These are phyloP conservation scores for Lithosia quadra DNA, from an alignment of 2,888 invertebrate genomes.

Conservation along the genomic window DNA sequence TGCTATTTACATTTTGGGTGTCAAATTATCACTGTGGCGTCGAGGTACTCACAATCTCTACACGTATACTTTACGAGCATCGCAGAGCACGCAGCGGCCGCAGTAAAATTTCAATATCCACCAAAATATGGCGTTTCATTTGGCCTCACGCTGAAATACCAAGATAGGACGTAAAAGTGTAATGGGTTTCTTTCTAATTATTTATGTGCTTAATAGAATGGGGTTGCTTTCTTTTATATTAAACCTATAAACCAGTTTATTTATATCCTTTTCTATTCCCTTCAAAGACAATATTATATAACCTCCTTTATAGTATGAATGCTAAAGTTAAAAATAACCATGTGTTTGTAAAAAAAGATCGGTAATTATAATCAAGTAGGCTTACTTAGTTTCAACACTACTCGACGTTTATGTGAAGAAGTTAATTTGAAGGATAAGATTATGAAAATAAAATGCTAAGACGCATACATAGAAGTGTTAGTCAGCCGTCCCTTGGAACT, in stretches of 20 bases:
- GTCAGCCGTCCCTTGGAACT: slow-evolving; percentile 73
- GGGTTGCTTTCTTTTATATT: slow-evolving; percentile 44
- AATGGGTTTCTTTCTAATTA: slow-evolving; percentile 56
- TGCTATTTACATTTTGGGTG: slow-evolving; percentile 44
- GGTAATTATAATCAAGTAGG: slow-evolving; percentile 17
- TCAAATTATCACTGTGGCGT: slow-evolving; percentile 56
- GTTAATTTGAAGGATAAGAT: not conserved
- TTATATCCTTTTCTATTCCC: slow-evolving; percentile 30
- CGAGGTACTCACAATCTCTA: slow-evolving; percentile 36
- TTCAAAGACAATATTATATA: slow-evolving; percentile 8
- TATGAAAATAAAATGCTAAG: slow-evolving; percentile 7
- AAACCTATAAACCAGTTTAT: slow-evolving; percentile 48
- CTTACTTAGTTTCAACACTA: slow-evolving; percentile 1
- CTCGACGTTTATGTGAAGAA: not conserved
- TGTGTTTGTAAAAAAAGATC: slow-evolving; percentile 9
- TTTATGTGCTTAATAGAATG: slow-evolving; percentile 50
- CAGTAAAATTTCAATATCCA: slow-evolving; percentile 77
- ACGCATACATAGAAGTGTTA: slow-evolving; percentile 66
- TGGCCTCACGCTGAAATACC: slow-evolving; percentile 63
- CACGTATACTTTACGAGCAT: slow-evolving; percentile 61
- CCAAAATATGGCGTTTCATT: slow-evolving; percentile 74
- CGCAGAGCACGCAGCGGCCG: slow-evolving; percentile 59
- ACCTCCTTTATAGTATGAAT: not conserved
- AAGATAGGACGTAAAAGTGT: slow-evolving; percentile 57
- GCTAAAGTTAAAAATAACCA: slow-evolving; percentile 11